phyloP scores from a whole-genome alignment of 2,888 invertebrate species.

The Dryobotodes eremita region DNA sequence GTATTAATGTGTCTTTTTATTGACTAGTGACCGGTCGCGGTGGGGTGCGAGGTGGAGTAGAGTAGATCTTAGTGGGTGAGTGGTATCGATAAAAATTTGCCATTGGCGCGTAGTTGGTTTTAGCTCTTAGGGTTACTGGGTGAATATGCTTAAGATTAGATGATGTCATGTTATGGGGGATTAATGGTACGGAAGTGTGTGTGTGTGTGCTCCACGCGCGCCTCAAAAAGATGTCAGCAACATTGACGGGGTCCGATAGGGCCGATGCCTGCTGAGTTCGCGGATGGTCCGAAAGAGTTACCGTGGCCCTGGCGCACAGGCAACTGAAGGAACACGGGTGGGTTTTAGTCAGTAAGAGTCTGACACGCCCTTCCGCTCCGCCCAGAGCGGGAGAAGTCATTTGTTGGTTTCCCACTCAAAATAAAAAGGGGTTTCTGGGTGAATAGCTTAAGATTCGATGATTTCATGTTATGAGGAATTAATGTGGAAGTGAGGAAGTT shows the following conservation, averaged over 20 bases:
- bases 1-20: constrained; percentile 72
- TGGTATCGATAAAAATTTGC: constrained; percentile 30
- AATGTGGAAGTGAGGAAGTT: background rate
- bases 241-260: too few relatives aligned
- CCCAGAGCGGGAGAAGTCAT: too few relatives aligned
- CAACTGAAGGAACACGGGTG: too few relatives aligned
- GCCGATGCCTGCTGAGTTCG: too few relatives aligned
- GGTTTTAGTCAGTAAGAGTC: too few relatives aligned
- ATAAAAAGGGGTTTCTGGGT: constrained; percentile 1
- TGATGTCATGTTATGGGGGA: background rate
- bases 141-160: background rate
- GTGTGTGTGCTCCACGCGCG: too few relatives aligned
- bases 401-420: too few relatives aligned
- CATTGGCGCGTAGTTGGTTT: constrained; percentile 13
- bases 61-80: constrained; percentile 1
- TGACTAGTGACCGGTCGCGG: constrained; percentile 54
- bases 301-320: too few relatives aligned
- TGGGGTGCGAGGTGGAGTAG: constrained; percentile 2
- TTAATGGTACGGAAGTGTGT: background rate
- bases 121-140: constrained; percentile 11
- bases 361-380: too few relatives aligned
- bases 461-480: background rate
- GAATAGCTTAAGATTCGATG: background rate
- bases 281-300: too few relatives aligned
- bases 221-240: too few relatives aligned